These are phyloP conservation scores for Phalacrocorax aristotelis DNA, from an alignment of 2,113 vertebrate species.

Conservation along the genomic window DNA sequence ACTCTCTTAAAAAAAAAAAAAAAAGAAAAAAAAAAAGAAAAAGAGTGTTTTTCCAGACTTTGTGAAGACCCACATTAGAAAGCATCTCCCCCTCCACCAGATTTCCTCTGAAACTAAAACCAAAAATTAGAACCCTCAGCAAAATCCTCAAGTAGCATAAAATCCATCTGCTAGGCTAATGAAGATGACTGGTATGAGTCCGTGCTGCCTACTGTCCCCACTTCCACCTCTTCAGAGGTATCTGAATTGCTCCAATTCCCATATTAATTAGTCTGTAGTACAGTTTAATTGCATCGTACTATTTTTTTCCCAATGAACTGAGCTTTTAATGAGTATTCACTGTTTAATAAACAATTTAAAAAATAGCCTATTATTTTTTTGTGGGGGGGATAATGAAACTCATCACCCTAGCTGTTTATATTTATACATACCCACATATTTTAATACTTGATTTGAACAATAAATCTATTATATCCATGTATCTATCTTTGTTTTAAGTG, in stretches of 20 bases:
- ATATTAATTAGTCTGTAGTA: conserved; percentile 47
- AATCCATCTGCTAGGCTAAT: not conserved
- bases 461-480: not conserved
- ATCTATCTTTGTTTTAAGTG: not conserved
- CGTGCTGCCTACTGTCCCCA: not conserved
- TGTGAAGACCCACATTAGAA: not conserved
- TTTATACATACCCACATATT: not conserved
- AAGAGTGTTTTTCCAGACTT: not conserved
- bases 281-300: not conserved
- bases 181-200: not conserved
- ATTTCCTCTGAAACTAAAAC: not conserved
- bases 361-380: not conserved
- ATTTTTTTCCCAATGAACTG: not conserved
- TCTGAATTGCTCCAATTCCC: conserved; percentile 27
- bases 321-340: conserved; percentile 31
- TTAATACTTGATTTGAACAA: not conserved
- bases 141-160: not conserved
- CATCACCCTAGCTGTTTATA: not conserved
- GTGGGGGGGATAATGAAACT: not conserved
- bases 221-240: not conserved
- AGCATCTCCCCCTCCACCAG: rapidly evolving
- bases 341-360: conserved; percentile 15
- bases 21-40: not conserved
- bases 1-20: not conserved
- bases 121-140: not conserved